phyloP scores from a whole-genome alignment of 2,113 vertebrate species.

The Lonchura striata region DNA sequence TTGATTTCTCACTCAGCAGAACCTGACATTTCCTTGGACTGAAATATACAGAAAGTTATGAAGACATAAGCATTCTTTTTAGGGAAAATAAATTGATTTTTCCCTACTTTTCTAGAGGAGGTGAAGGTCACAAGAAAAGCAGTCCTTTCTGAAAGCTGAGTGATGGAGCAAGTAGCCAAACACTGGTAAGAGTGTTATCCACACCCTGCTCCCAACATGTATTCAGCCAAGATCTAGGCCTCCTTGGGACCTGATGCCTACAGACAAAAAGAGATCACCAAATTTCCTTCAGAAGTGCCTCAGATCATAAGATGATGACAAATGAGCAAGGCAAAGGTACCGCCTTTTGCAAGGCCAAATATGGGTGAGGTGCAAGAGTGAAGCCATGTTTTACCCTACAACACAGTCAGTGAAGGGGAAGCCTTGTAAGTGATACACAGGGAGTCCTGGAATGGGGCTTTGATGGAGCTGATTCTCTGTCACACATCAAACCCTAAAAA shows the following conservation, averaged over 20 bases:
- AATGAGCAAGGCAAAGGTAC: neutral
- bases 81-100: neutral
- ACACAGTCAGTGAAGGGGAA: neutral
- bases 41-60: neutral
- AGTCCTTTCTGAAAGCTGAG: neutral
- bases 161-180: neutral
- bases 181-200: neutral
- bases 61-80: neutral
- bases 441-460: neutral
- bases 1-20: neutral
- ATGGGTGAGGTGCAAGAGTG: neutral
- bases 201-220: neutral
- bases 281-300: neutral
- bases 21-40: neutral
- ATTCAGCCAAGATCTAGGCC: neutral
- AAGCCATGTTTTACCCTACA: neutral
- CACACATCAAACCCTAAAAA: neutral
- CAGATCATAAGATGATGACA: neutral
- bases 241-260: neutral
- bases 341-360: neutral
- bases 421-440: neutral
- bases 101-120: neutral
- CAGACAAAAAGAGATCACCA: neutral
- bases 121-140: neutral
- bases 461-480: neutral